Conservation (phyloP, 1,140 invertebrate genomes). For the Adoxophyes honmai region DNA sequence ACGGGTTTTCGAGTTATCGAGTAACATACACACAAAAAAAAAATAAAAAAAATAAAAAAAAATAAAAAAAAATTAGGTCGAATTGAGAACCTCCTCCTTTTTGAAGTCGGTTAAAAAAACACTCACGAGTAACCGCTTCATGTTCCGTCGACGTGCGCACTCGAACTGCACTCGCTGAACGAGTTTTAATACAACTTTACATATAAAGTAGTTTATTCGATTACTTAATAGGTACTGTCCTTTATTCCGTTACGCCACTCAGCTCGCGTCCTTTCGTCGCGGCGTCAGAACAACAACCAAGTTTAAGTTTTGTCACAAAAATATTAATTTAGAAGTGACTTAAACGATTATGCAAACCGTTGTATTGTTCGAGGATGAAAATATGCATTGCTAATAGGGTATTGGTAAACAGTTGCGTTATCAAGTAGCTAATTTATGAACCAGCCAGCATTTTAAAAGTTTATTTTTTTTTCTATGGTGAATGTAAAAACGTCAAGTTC, state of each 20-base stretch:
- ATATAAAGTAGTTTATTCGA: conserved; percentile 45
- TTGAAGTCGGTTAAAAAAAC: conserved; percentile 12
- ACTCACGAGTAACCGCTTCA: conserved; percentile 39
- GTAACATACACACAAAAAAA: no score
- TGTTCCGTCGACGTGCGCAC: conserved; percentile 28
- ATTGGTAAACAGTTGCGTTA: neutral
- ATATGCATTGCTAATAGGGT: neutral
- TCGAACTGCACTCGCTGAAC: conserved; percentile 28
- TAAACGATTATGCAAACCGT: neutral
- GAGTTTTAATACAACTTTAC: conserved; percentile 47
- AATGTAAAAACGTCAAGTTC: no score
- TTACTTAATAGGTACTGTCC: conserved; percentile 35
- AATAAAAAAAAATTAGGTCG: no score
- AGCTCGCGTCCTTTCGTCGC: neutral
- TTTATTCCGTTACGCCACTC: conserved; percentile 13
- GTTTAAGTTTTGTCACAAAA: neutral
- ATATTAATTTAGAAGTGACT: conserved; percentile 9
- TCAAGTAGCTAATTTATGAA: neutral
- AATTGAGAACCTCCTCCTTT: no score
- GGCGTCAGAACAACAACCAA: neutral
- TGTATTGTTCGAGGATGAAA: conserved; percentile 2
- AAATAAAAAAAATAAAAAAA: no score
- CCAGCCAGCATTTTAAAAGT: no score
- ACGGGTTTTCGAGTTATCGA: no score
- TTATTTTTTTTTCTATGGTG: no score